Conservation (phyloP, 2,113 vertebrate genomes). For the Recurvirostra avosetta region DNA sequence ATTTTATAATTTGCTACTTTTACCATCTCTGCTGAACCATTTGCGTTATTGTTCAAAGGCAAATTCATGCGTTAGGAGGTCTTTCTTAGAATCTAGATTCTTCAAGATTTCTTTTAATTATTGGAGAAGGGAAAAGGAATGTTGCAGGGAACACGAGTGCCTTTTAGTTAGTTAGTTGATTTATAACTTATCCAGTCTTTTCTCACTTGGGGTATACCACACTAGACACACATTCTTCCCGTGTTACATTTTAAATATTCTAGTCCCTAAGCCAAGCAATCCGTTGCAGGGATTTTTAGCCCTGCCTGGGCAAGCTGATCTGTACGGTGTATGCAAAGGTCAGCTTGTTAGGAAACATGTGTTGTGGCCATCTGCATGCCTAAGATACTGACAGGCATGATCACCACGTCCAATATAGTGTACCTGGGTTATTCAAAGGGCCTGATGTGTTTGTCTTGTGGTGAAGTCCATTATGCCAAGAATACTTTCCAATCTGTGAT, state of each 20-base stretch:
- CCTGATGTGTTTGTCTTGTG: neutral
- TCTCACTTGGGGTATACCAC: neutral
- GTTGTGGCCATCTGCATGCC: neutral
- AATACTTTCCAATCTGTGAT: neutral
- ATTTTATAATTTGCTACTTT: neutral
- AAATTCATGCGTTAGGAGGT: neutral
- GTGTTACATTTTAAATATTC: neutral
- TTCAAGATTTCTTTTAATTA: neutral
- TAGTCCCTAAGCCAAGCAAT: neutral
- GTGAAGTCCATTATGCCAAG: neutral
- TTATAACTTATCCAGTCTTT: neutral
- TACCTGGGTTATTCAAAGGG: neutral
- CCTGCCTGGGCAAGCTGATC: neutral
- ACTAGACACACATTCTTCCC: neutral
- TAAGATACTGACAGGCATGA: neutral
- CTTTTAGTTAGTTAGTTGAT: neutral
- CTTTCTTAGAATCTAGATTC: neutral
- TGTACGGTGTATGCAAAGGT: neutral
- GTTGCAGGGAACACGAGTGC: accelerated
- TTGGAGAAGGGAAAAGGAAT: neutral
- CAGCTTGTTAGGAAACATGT: neutral
- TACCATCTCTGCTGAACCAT: neutral
- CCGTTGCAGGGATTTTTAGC: neutral
- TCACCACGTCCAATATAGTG: too few species aligned
- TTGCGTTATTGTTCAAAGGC: neutral